A percentile compares a stretch with the other conserved stretches of the same genome.
These are phyloP conservation scores for Rhea pennata DNA, from an alignment of 2,113 vertebrate species.

Conservation along the genomic window DNA sequence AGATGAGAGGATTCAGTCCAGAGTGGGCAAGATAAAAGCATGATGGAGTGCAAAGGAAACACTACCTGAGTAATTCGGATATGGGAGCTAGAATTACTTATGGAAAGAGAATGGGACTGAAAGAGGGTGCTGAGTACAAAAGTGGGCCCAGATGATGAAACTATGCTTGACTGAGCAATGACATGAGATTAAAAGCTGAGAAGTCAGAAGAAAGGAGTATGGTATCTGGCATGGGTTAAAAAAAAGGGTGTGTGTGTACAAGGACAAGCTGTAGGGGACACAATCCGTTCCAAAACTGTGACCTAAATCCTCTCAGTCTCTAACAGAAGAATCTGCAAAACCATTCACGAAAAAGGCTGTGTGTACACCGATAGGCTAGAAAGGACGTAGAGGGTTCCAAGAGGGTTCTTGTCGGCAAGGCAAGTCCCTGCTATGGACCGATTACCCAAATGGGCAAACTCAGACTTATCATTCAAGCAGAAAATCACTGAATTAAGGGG, in stretches of 20 bases:
- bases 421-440: neutral
- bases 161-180: neutral
- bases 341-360: neutral
- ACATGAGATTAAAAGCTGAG: neutral
- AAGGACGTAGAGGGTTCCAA: neutral
- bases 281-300: neutral
- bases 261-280: neutral
- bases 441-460: neutral
- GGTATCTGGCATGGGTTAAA: neutral
- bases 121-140: conserved; percentile 10
- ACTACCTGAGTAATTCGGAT: neutral
- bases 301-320: neutral
- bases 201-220: neutral
- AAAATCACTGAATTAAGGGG: neutral
- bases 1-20: neutral
- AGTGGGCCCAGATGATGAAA: neutral
- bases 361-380: neutral
- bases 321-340: neutral
- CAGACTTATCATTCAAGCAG: neutral
- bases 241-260: neutral
- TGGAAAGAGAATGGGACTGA: conserved; percentile 4
- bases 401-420: neutral
- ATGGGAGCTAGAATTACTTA: conserved; percentile 10
- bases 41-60: neutral
- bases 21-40: neutral